Evolutionary conservation across 2,888 invertebrate genomes (phyloP).

Genomic region (Parnassius orleans): DNA sequence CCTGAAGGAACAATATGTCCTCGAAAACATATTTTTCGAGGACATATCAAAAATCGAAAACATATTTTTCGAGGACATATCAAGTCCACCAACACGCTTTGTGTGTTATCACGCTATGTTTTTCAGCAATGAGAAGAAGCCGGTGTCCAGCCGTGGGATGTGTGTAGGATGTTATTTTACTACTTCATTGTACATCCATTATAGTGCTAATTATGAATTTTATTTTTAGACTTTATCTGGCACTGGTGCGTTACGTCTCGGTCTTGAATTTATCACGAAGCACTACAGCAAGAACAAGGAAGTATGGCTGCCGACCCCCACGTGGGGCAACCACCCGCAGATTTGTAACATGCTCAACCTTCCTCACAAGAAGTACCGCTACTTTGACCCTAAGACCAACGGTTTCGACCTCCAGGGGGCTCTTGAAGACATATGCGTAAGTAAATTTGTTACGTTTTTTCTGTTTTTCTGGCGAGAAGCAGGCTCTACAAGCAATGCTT

Average conservation of each 20-base stretch:
- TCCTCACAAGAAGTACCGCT: slow-evolving; percentile 93
- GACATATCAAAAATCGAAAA: too few species aligned
- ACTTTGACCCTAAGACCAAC: slow-evolving; percentile 95
- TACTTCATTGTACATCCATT: too few species aligned
- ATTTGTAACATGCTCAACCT: slow-evolving; percentile 94
- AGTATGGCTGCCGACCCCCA: slow-evolving; percentile 93
- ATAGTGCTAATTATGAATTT: slow-evolving; percentile 17
- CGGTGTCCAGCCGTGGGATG: too few species aligned
- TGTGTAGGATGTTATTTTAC: too few species aligned
- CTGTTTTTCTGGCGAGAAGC: too few species aligned
- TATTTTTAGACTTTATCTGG: slow-evolving; percentile 93
- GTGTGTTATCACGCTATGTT: too few species aligned
- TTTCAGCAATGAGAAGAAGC: too few species aligned
- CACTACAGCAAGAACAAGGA: slow-evolving; percentile 91
- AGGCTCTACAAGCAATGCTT: too few species aligned
- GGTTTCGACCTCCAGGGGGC: slow-evolving; percentile 96
- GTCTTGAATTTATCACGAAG: slow-evolving; percentile 91
- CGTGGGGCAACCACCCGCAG: slow-evolving; percentile 99
- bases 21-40: too few species aligned
- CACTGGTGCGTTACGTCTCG: slow-evolving; percentile 97
- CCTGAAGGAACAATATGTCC: too few species aligned
- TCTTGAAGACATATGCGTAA: slow-evolving; percentile 91
- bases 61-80: too few species aligned
- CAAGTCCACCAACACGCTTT: too few species aligned
- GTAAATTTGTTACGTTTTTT: slow-evolving; percentile 50